These are phyloP conservation scores for Colossoma macropomum DNA, from an alignment of 2,113 vertebrate genomes.

Conservation along the genomic window DNA sequence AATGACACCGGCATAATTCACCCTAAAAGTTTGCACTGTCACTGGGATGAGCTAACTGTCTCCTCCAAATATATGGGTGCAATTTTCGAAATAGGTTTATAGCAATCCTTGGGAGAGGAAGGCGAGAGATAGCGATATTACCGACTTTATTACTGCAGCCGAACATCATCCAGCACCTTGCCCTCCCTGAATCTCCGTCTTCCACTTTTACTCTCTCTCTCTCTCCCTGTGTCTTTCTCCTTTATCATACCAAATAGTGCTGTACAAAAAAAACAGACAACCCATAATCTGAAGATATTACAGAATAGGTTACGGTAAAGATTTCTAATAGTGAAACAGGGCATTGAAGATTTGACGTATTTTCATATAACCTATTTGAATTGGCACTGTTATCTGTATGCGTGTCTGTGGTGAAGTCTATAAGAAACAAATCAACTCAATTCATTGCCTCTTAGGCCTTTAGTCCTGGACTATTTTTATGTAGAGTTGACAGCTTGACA, in stretches of 20 bases:
- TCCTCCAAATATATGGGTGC: constrained; percentile 77
- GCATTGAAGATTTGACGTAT: background rate
- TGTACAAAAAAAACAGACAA: constrained; percentile 1
- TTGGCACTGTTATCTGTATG: constrained; percentile 1
- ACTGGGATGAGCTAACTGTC: constrained; percentile 78
- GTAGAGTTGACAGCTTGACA: constrained; percentile 40
- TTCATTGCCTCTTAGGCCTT: constrained; percentile 30
- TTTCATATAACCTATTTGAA: background rate
- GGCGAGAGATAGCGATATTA: constrained; percentile 81
- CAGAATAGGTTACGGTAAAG: constrained; percentile 2
- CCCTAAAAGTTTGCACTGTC: constrained; percentile 80
- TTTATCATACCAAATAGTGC: constrained; percentile 33
- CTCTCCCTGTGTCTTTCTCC: constrained; percentile 29
- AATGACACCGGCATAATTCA: constrained; percentile 79
- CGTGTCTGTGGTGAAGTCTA: background rate
- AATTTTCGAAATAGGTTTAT: constrained; percentile 85
- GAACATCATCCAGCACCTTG: constrained; percentile 68
- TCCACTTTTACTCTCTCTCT: constrained; percentile 6
- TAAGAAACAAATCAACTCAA: constrained; percentile 41
- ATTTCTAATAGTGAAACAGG: constrained; percentile 2
- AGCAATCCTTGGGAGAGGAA: constrained; percentile 80
- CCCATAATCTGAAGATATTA: constrained; percentile 33
- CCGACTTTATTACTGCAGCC: constrained; percentile 81
- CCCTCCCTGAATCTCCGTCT: constrained; percentile 65
- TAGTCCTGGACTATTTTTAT: constrained; percentile 37